phyloP scores from a whole-genome alignment of 2,797 vertebrate genomes.

The Enteromius afrohamiltoni region DNA sequence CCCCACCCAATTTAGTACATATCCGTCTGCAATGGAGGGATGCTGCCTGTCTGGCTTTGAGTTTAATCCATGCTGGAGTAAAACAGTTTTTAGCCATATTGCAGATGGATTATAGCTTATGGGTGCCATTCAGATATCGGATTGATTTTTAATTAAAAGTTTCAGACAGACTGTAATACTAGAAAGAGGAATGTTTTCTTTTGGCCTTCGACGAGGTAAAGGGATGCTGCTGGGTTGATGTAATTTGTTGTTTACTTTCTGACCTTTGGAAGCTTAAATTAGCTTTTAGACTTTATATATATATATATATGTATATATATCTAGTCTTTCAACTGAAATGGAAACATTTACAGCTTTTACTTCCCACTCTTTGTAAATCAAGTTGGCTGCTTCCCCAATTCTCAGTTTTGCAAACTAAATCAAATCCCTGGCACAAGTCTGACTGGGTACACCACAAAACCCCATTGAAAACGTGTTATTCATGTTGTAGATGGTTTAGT shows the following conservation, averaged over 20 bases:
- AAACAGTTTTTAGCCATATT: constrained; percentile 62
- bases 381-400: neutral
- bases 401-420: neutral
- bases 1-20: neutral
- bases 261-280: neutral
- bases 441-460: constrained; percentile 5
- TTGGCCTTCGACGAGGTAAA: neutral
- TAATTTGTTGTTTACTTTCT: neutral
- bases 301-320: neutral
- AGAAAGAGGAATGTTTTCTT: constrained; percentile 13
- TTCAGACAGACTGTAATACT: constrained; percentile 33
- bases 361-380: neutral
- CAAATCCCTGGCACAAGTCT: neutral
- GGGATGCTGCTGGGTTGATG: neutral
- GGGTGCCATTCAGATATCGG: constrained; percentile 68
- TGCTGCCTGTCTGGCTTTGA: constrained; percentile 16
- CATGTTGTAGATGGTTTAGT: constrained; percentile 37
- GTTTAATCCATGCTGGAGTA: constrained; percentile 68
- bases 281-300: neutral
- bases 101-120: constrained; percentile 69
- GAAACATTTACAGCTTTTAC: constrained; percentile 27
- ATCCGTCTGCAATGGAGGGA: constrained; percentile 35
- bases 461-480: neutral
- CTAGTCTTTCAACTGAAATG: neutral
- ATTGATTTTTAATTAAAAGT: constrained; percentile 71